Evolutionary conservation across 2,113 vertebrate genomes (phyloP).

Genomic region (Charina bottae): DNA sequence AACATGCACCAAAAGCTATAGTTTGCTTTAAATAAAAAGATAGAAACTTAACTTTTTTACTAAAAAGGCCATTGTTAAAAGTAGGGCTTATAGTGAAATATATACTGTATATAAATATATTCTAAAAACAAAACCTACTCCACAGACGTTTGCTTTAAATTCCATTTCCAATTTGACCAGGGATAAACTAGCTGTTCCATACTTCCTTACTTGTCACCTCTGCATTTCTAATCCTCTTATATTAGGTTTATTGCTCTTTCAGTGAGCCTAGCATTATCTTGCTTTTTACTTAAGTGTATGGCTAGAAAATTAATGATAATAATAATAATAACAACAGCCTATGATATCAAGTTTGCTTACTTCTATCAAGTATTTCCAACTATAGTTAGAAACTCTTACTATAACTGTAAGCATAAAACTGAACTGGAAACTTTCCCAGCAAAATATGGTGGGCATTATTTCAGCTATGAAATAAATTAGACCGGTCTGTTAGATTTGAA

Average conservation of each 20-base stretch:
- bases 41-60: background rate
- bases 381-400: background rate
- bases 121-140: background rate
- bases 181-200: background rate
- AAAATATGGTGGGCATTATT: background rate
- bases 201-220: background rate
- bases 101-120: background rate
- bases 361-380: background rate
- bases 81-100: background rate
- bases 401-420: background rate
- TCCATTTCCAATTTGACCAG: background rate
- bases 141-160: background rate
- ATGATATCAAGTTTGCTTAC: too few species aligned
- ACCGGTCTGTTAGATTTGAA: background rate
- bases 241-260: background rate
- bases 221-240: background rate
- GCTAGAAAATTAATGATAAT: background rate
- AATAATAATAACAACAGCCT: background rate
- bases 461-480: background rate
- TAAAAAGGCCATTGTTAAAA: constrained; percentile 1
- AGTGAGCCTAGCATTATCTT: background rate
- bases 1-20: background rate
- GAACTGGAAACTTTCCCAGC: too few species aligned
- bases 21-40: background rate
- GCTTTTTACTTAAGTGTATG: background rate